Evolutionary conservation across 2,113 vertebrate genomes (phyloP).

Genomic region (Dendrocopos noguchii): DNA sequence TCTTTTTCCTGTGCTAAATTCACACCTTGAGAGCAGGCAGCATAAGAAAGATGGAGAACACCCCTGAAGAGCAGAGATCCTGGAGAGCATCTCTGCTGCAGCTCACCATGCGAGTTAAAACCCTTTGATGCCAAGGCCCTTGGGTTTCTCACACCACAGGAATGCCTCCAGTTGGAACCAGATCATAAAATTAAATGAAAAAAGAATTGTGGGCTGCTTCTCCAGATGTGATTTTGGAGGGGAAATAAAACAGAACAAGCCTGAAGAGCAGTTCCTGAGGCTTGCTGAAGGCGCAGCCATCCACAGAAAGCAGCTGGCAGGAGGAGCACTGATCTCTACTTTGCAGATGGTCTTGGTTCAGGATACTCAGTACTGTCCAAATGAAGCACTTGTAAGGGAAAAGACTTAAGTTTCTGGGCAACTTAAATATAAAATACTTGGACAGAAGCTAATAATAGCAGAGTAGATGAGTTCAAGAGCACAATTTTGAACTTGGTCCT

Average conservation of each 20-base stretch:
- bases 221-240: not conserved
- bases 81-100: not conserved
- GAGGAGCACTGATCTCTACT: not conserved
- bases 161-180: not conserved
- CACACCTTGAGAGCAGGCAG: not conserved
- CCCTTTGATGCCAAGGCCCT: not conserved
- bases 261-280: not conserved
- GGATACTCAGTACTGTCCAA: not conserved
- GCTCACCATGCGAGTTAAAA: not conserved
- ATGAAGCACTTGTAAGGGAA: accelerated
- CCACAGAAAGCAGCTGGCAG: not conserved
- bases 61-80: not conserved
- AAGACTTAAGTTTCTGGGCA: not conserved
- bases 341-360: not conserved
- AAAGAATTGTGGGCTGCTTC: not conserved
- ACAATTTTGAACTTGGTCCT: not conserved
- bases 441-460: accelerated
- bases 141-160: not conserved
- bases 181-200: not conserved
- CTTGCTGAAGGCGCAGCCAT: not conserved
- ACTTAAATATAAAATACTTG: not conserved
- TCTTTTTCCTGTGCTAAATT: not conserved
- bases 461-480: not conserved
- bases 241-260: not conserved
- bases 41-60: not conserved